These are phyloP conservation scores for Callyntrura guangdongensis DNA, from an alignment of 2,888 invertebrate genomes.

Conservation along the genomic window DNA sequence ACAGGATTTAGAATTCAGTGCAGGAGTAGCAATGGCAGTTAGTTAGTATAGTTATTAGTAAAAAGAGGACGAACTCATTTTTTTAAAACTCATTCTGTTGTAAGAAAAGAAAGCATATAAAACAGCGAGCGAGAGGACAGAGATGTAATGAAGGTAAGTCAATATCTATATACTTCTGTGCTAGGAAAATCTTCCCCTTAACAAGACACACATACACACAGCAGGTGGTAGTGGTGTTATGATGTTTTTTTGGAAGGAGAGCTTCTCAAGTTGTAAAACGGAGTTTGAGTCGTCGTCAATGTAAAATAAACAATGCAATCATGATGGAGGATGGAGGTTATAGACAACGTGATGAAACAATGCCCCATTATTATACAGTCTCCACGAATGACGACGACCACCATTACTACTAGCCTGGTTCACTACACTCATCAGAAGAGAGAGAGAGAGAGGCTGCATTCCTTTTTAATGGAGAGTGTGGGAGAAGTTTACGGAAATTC, in stretches of 20 bases:
- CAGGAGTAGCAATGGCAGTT: too few species aligned
- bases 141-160: neutral
- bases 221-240: conserved; percentile 17
- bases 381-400: neutral
- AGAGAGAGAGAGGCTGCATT: too few species aligned
- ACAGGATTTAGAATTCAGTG: too few species aligned
- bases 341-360: conserved; percentile 6
- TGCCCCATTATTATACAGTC: conserved; percentile 19
- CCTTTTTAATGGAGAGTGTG: conserved; percentile 44
- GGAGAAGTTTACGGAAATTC: conserved; percentile 45
- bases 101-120: neutral
- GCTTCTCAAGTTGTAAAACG: too few species aligned
- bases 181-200: neutral
- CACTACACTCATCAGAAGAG: too few species aligned
- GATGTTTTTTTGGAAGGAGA: too few species aligned
- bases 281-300: neutral
- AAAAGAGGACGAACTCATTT: conserved; percentile 40
- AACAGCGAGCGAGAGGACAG: neutral
- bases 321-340: neutral
- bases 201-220: conserved; percentile 8
- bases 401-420: neutral
- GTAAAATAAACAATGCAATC: neutral
- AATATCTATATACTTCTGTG: neutral
- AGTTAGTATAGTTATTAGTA: neutral
- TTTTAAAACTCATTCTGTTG: neutral